Evolutionary conservation across 2,888 invertebrate genomes (phyloP), one percentile per base, ranked within the genome.

Genomic region (Melieria crassipennis): DNA sequence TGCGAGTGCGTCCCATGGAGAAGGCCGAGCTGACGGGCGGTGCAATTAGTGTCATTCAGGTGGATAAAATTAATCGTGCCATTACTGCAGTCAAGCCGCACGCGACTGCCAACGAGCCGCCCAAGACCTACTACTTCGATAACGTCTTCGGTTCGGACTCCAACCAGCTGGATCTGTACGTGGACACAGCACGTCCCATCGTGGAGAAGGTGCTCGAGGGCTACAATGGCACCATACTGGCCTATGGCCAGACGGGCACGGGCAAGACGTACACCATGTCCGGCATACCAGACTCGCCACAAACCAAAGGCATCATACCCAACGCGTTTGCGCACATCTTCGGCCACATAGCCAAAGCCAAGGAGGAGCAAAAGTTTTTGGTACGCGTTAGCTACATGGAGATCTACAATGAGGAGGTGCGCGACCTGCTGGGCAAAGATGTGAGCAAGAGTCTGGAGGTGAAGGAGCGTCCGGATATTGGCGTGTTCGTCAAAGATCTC

Each of bases 231-330:
- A 94, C 93, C 0, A 95, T 96, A 78, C 91, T 95, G 85, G 95
- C 95, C 0, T 96, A 96, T 82, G 95, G 95, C 0, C 95, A 95
- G 88, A 95, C 95, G 0, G 99, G 99, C 16, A 99, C 99, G 0
- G 99, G 99, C 7, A 99, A 99, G 88, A 99, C 99, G 0, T 99
- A 94, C 86, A 99, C 99, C 0, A 99, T 99, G 99, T 95, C 97
- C 1, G 99, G 99, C 0, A 91, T 93, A 73, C 91, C 95, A 76
- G 90, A 93, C 3, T 93, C 94, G 11, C 94, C 97, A 0, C 97
- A 98, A 82, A 89, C 95, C 7, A 91, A 95, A 73, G 99, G 99
- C 60, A 97, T 99, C 79, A 99, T 99, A 80, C 99, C 99, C 0
- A 99, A 99, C 88, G 97, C 98, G 0, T 99, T 99, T 88, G 98